These are phyloP conservation scores for Diabrotica virgifera DNA, from an alignment of 1,140 invertebrate genomes.

Conservation along the genomic window DNA sequence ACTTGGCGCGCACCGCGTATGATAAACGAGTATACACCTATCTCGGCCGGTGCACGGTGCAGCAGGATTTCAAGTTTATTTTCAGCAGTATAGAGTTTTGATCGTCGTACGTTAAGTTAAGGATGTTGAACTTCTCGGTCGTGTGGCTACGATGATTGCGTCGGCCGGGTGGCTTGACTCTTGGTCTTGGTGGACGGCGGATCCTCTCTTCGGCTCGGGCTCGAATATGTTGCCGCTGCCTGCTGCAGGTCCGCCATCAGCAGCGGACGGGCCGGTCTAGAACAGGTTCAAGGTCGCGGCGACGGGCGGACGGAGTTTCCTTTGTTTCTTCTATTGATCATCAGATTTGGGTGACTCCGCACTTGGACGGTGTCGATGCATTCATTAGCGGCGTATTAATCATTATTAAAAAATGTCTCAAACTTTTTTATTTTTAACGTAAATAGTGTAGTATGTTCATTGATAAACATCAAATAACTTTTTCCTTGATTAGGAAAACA, in stretches of 20 bases:
- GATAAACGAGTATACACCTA: background rate
- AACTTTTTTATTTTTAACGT: too few relatives aligned
- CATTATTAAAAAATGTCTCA: too few relatives aligned
- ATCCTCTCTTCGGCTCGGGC: too few relatives aligned
- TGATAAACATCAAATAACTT: too few relatives aligned
- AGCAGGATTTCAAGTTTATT: background rate
- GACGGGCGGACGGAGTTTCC: background rate
- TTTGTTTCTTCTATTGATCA: background rate
- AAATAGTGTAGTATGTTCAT: too few relatives aligned
- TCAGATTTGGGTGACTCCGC: background rate
- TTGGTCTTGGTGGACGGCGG: too few relatives aligned
- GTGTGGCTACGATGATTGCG: background rate
- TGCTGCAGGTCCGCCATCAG: background rate
- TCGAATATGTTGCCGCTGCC: too few relatives aligned
- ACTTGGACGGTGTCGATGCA: too few relatives aligned
- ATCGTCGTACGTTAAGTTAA: background rate
- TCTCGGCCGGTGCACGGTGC: background rate
- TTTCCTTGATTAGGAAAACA: too few relatives aligned
- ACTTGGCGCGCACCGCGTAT: too few relatives aligned
- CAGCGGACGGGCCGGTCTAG: background rate
- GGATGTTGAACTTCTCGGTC: background rate
- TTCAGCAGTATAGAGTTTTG: background rate
- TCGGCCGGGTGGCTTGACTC: background rate
- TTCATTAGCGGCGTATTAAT: too few relatives aligned
- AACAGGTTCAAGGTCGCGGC: background rate